These are phyloP conservation scores for Natator depressus DNA, from an alignment of 2,113 vertebrate genomes.

Conservation along the genomic window DNA sequence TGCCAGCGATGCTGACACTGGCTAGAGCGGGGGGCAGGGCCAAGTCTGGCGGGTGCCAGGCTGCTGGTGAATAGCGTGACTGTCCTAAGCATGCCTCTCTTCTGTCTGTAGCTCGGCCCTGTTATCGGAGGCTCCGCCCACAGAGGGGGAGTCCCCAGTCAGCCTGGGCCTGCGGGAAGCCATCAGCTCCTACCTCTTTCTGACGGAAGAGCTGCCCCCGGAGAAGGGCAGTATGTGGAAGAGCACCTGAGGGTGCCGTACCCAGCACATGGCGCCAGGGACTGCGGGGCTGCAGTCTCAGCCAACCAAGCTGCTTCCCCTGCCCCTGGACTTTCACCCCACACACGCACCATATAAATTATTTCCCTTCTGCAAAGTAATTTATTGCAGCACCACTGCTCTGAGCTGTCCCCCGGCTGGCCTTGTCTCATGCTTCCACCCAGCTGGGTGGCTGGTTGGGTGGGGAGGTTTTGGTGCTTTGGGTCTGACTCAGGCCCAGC, in stretches of 20 bases:
- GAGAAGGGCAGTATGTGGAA: constrained; percentile 53
- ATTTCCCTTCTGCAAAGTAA: accelerated
- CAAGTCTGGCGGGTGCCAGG: accelerated
- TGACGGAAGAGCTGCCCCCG: constrained; percentile 70
- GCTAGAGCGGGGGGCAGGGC: too few relatives aligned
- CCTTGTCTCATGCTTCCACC: neutral
- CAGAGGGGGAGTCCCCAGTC: constrained; percentile 75
- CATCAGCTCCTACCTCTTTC: constrained; percentile 86
- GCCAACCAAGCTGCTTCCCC: neutral
- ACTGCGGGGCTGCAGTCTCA: neutral
- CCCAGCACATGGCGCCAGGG: neutral
- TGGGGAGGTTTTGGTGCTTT: accelerated
- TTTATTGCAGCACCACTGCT: accelerated
- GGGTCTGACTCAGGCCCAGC: neutral
- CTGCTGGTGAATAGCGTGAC: accelerated
- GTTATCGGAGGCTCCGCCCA: constrained; percentile 57
- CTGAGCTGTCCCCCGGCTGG: neutral
- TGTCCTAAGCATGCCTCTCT: neutral
- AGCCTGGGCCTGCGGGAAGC: constrained; percentile 88
- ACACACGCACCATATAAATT: accelerated
- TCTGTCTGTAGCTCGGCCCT: constrained; percentile 76
- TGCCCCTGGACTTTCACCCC: accelerated
- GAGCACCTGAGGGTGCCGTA: constrained; percentile 16
- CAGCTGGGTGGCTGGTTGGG: too few relatives aligned
- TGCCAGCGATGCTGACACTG: neutral